phyloP scores from a whole-genome alignment of 2,888 invertebrate genomes.

The Pterobdella sp. region DNA sequence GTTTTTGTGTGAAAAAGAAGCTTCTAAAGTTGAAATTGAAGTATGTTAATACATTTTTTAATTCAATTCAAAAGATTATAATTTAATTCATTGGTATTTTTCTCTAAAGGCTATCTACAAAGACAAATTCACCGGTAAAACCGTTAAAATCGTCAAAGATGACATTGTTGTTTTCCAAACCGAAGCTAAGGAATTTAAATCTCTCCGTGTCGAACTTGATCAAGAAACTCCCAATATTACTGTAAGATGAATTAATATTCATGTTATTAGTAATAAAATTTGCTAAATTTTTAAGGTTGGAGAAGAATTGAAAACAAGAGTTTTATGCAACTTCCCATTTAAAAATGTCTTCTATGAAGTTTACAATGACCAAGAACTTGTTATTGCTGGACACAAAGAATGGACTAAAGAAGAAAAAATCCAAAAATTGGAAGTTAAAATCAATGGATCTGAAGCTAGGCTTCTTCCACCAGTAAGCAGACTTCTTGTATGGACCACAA shows the following conservation, averaged over 20 bases:
- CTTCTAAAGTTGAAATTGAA: constrained; percentile 7
- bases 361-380: constrained; percentile 1
- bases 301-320: neutral
- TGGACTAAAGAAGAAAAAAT: neutral
- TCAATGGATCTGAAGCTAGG: neutral
- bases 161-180: neutral
- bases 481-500: constrained; percentile 19
- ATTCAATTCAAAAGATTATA: neutral
- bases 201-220: neutral
- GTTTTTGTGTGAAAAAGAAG: neutral
- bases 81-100: neutral
- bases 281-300: no score
- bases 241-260: neutral
- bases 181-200: neutral
- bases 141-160: constrained; percentile 5
- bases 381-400: neutral
- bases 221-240: neutral
- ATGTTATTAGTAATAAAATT: no score
- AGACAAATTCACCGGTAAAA: neutral
- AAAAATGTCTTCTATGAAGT: neutral
- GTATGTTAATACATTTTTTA: neutral
- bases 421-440: neutral
- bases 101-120: neutral
- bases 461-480: neutral
- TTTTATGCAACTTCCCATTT: neutral